Conservation (phyloP, 1,140 invertebrate species). For the Armadillidium nasatum region DNA sequence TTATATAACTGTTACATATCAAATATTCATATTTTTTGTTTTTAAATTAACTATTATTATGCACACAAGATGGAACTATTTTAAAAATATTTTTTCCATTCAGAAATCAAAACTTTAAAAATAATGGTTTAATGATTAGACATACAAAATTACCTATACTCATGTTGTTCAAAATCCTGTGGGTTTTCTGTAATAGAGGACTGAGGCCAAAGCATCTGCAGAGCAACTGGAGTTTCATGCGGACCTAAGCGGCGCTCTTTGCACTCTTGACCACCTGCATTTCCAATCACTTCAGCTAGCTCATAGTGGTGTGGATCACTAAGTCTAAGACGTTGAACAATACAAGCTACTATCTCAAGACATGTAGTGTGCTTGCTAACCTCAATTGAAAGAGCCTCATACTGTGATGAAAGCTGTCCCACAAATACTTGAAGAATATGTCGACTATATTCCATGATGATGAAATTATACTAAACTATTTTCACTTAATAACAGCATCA, state of each 20-base stretch:
- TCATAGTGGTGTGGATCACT: slow-evolving; percentile 69
- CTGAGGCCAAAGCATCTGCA: slow-evolving; percentile 88
- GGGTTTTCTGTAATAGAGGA: slow-evolving; percentile 26
- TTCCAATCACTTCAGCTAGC: slow-evolving; percentile 80
- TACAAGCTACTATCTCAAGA: slow-evolving; percentile 81
- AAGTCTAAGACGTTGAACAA: slow-evolving; percentile 69
- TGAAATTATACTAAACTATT: not conserved
- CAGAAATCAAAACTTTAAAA: too few species aligned
- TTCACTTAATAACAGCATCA: slow-evolving; percentile 4
- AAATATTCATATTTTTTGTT: too few species aligned
- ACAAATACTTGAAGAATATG: slow-evolving; percentile 75
- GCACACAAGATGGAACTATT: too few species aligned
- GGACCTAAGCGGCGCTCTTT: slow-evolving; percentile 83
- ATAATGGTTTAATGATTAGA: too few species aligned
- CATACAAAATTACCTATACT: slow-evolving; percentile 44
- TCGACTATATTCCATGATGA: slow-evolving; percentile 12
- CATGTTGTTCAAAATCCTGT: slow-evolving; percentile 46
- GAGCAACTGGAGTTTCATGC: slow-evolving; percentile 80
- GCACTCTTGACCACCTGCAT: slow-evolving; percentile 76
- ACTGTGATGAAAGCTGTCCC: slow-evolving; percentile 77
- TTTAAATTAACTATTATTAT: too few species aligned
- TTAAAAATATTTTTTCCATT: too few species aligned
- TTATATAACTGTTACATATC: too few species aligned
- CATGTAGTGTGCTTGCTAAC: slow-evolving; percentile 86
- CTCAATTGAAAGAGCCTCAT: slow-evolving; percentile 84